Conservation (phyloP, 2,888 invertebrate species). For the Sepioteuthis lessoniana region DNA sequence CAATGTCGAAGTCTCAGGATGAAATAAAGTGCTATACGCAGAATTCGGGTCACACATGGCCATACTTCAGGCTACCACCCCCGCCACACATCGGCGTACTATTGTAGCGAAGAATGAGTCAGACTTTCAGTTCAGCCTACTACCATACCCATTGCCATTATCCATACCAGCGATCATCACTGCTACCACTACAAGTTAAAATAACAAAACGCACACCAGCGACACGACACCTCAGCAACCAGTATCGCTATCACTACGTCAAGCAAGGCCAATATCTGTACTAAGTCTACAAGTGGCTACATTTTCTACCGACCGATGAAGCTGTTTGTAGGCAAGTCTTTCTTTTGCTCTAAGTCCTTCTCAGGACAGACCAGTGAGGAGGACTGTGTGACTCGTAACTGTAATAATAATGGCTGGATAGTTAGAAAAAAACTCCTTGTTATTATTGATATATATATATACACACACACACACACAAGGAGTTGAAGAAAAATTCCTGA, state of each 20-base stretch:
- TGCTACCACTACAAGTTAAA: not conserved
- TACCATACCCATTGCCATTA: not conserved
- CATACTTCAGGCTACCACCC: not conserved
- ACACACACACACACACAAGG: no score
- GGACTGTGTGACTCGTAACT: not conserved
- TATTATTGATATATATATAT: no score
- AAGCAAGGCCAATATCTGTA: not conserved
- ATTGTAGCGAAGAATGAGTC: not conserved
- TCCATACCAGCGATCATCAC: not conserved
- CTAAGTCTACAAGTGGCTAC: not conserved
- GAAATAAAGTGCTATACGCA: not conserved
- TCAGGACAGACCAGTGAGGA: not conserved
- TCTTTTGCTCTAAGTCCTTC: not conserved
- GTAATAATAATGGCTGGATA: not conserved
- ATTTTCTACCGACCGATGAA: not conserved
- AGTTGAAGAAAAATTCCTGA: no score
- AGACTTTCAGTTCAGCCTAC: not conserved
- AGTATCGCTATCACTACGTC: not conserved
- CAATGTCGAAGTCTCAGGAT: not conserved
- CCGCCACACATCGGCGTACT: not conserved
- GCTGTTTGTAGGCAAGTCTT: not conserved
- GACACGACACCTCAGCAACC: not conserved
- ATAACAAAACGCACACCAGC: not conserved
- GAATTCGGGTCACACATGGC: not conserved
- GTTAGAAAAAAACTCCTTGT: not conserved